phyloP scores from a whole-genome alignment of 2,888 invertebrate genomes.

The Thecocarcelia acutangulata region DNA sequence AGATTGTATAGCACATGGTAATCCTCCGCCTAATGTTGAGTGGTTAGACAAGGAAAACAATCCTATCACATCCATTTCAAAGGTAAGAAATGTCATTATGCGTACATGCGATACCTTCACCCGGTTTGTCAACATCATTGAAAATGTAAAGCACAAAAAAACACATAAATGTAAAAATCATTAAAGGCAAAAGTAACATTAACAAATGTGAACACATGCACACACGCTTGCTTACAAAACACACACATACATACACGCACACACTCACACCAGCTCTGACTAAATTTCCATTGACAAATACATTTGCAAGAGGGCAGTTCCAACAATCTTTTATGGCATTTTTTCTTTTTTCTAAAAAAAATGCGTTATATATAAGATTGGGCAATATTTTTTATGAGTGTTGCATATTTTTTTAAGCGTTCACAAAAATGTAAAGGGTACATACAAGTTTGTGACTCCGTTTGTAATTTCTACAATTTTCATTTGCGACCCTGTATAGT shows the following conservation, averaged over 20 bases:
- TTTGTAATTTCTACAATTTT: no score
- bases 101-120: slow-evolving; percentile 1
- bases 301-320: no score
- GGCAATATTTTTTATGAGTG: no score
- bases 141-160: neutral
- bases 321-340: no score
- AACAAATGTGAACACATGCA: slow-evolving; percentile 8
- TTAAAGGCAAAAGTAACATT: slow-evolving; percentile 26
- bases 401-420: no score
- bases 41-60: slow-evolving; percentile 83
- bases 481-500: no score
- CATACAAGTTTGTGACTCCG: no score
- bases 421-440: no score
- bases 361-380: no score
- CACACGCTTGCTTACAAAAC: neutral
- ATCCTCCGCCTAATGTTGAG: slow-evolving; percentile 83
- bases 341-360: no score
- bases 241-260: slow-evolving; percentile 2
- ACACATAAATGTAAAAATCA: neutral
- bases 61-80: slow-evolving; percentile 82
- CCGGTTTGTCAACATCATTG: slow-evolving; percentile 1
- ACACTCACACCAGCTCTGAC: neutral
- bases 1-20: slow-evolving; percentile 83
- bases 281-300: no score
- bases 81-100: slow-evolving; percentile 73